Percentiles rank a stretch among this genome's conserved stretches.
Evolutionary conservation across 2,888 invertebrate species (phyloP).

Genomic region (Lomographa bimaculata): DNA sequence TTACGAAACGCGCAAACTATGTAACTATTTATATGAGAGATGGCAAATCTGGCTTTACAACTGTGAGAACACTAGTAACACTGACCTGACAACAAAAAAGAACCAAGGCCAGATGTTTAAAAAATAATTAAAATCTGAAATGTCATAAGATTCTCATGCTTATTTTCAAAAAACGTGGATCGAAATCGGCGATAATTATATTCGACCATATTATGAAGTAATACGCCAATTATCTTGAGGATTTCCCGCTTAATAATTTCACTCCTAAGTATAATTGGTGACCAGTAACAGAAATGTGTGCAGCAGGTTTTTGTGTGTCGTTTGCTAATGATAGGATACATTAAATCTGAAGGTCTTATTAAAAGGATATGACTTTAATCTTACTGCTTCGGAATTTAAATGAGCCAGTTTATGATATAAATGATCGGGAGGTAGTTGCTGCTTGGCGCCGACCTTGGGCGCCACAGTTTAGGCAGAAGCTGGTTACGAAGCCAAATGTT

Average conservation of each 20-base stretch:
- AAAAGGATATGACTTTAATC: conserved; percentile 37
- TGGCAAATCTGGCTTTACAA: neutral
- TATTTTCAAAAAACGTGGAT: conserved; percentile 7
- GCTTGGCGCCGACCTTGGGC: conserved; percentile 57
- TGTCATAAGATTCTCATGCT: conserved; percentile 14
- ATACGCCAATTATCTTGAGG: neutral
- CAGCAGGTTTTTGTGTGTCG: no score
- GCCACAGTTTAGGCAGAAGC: conserved; percentile 28
- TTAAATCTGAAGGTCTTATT: conserved; percentile 15
- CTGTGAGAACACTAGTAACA: conserved; percentile 6
- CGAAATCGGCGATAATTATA: conserved; percentile 1
- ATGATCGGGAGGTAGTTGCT: conserved; percentile 43
- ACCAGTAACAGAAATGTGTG: no score
- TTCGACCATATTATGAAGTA: no score
- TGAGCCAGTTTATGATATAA: conserved; percentile 41
- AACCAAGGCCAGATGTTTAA: conserved; percentile 12
- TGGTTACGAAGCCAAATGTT: conserved; percentile 55
- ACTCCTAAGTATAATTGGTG: no score
- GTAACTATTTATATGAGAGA: no score
- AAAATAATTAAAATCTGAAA: no score
- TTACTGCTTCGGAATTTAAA: conserved; percentile 45
- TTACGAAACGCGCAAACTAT: conserved; percentile 21
- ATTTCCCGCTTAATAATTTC: conserved; percentile 4
- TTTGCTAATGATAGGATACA: conserved; percentile 1
- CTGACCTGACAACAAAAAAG: conserved; percentile 12